These are phyloP conservation scores for Mastomys coucha DNA, from an alignment of 2,113 vertebrate genomes.

Conservation along the genomic window DNA sequence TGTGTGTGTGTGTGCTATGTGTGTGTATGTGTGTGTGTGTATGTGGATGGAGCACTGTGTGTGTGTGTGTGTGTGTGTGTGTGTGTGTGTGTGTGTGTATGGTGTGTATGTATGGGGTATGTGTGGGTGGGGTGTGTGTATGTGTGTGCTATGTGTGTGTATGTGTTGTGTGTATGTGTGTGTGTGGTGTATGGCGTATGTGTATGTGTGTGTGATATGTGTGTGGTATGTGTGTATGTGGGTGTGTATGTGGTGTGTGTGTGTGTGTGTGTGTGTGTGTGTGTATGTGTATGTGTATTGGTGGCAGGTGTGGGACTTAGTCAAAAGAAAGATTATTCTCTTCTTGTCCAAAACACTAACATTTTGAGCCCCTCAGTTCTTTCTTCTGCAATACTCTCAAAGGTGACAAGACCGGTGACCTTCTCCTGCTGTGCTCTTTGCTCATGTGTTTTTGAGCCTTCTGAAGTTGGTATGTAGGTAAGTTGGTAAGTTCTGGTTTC, in stretches of 20 bases:
- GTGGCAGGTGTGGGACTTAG: not conserved
- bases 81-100: not conserved
- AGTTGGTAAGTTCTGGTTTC: not conserved
- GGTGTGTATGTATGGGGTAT: no score
- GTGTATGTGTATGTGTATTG: not conserved
- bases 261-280: no score
- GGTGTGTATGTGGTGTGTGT: not conserved
- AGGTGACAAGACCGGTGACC: accelerated
- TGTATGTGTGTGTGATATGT: not conserved
- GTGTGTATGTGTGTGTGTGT: not conserved
- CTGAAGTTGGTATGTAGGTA: not conserved
- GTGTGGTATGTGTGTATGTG: not conserved
- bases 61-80: not conserved
- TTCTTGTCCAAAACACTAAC: not conserved
- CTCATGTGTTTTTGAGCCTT: not conserved
- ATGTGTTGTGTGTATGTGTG: not conserved
- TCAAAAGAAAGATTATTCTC: not conserved
- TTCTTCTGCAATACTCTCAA: not conserved
- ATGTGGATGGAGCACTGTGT: not conserved
- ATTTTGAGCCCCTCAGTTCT: not conserved
- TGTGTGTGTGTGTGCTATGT: not conserved
- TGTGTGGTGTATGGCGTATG: not conserved
- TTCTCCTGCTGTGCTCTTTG: accelerated
- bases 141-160: no score
- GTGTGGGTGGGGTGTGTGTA: no score